phyloP scores from a whole-genome alignment of 2,797 vertebrate genomes.

The Hipposideros larvatus region DNA sequence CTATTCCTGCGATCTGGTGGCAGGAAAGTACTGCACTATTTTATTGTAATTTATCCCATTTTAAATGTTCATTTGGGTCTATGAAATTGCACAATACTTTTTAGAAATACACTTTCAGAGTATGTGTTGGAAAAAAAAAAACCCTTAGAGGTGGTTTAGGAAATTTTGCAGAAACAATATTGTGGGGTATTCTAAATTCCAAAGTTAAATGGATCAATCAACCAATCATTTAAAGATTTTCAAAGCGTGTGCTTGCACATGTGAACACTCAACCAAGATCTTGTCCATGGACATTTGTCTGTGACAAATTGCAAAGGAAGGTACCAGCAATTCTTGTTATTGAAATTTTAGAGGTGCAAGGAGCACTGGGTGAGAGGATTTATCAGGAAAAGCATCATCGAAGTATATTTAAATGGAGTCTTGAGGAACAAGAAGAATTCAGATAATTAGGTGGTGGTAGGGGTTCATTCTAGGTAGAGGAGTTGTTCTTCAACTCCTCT shows the following conservation, averaged over 20 bases:
- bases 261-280: neutral
- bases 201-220: conserved; percentile 38
- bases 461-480: neutral
- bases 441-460: neutral
- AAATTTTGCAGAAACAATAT: conserved; percentile 57
- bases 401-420: neutral
- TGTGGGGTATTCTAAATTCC: conserved; percentile 25
- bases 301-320: neutral
- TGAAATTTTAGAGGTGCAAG: conserved; percentile 31
- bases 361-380: neutral
- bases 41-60: conserved; percentile 84
- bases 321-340: neutral
- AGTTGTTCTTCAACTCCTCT: neutral
- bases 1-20: conserved; percentile 79
- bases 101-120: conserved; percentile 73
- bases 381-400: neutral
- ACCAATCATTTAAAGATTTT: conserved; percentile 53
- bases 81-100: conserved; percentile 82
- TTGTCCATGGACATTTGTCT: neutral
- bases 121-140: conserved; percentile 66
- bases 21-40: conserved; percentile 79
- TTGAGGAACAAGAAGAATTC: neutral
- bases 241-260: neutral
- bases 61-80: conserved; percentile 84
- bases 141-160: conserved; percentile 54